Conservation (phyloP, 2,888 invertebrate species). For the Cerastis leucographa region DNA sequence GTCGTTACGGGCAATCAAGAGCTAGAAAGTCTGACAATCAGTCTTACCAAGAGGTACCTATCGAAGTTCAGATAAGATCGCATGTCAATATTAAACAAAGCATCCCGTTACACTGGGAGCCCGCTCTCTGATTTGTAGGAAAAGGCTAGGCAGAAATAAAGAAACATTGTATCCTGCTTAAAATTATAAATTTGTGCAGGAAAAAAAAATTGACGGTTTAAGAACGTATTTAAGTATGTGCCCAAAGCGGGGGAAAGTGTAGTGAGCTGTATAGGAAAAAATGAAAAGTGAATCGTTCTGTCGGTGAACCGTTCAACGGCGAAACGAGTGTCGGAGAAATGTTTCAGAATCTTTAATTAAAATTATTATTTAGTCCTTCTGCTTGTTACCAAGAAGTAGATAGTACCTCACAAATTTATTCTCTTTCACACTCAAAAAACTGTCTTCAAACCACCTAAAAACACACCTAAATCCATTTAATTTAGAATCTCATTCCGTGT, state of each 20-base stretch:
- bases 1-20: neutral
- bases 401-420: neutral
- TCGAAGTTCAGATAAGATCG: neutral
- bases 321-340: no score
- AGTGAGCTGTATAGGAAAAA: no score
- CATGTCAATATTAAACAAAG: neutral
- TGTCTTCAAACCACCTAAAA: neutral
- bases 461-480: conserved; percentile 10
- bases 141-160: neutral
- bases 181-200: no score
- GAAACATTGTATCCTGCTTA: neutral
- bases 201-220: no score
- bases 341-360: no score
- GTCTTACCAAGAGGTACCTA: neutral
- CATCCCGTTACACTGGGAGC: neutral
- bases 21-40: neutral
- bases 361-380: neutral
- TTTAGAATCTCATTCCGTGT: conserved; percentile 12
- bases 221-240: no score
- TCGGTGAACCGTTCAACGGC: no score
- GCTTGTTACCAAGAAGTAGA: neutral
- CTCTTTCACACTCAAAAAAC: neutral
- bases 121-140: neutral
- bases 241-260: no score
- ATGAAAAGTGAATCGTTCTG: no score